Evolutionary conservation across 2,888 invertebrate genomes (phyloP).

Genomic region (Harpalus rubripes): DNA sequence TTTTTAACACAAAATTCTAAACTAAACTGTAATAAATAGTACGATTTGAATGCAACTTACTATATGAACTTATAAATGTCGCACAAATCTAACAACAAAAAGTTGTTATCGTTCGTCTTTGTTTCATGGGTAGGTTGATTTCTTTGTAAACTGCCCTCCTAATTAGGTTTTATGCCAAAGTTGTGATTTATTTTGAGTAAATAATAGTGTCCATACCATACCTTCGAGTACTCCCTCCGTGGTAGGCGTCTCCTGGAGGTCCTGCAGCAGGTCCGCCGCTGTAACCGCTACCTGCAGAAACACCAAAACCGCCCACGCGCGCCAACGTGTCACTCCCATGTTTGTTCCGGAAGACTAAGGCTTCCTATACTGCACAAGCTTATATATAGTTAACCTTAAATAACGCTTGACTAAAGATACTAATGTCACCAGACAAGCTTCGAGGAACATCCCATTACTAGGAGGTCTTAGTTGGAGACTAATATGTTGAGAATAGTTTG

Average conservation of each 20-base stretch:
- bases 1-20: too few relatives aligned
- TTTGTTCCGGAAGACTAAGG: conserved; percentile 57
- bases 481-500: neutral
- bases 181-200: too few relatives aligned
- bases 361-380: conserved; percentile 61
- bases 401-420: conserved; percentile 59
- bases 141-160: too few relatives aligned
- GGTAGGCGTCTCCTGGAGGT: neutral
- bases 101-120: too few relatives aligned
- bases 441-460: neutral
- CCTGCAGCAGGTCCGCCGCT: conserved; percentile 5
- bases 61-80: too few relatives aligned
- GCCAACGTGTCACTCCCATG: conserved; percentile 46
- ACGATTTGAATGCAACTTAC: too few relatives aligned
- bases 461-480: neutral
- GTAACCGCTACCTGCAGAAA: conserved; percentile 53
- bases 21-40: too few relatives aligned
- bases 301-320: conserved; percentile 57
- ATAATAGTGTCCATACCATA: too few relatives aligned
- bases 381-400: conserved; percentile 62
- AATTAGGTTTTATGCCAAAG: too few relatives aligned
- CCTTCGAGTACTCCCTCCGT: conserved; percentile 8
- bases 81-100: too few relatives aligned
- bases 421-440: conserved; percentile 38
- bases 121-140: too few relatives aligned